Evolutionary conservation across 1,140 invertebrate genomes (phyloP).

Genomic region (Tetramorium parvispinum): DNA sequence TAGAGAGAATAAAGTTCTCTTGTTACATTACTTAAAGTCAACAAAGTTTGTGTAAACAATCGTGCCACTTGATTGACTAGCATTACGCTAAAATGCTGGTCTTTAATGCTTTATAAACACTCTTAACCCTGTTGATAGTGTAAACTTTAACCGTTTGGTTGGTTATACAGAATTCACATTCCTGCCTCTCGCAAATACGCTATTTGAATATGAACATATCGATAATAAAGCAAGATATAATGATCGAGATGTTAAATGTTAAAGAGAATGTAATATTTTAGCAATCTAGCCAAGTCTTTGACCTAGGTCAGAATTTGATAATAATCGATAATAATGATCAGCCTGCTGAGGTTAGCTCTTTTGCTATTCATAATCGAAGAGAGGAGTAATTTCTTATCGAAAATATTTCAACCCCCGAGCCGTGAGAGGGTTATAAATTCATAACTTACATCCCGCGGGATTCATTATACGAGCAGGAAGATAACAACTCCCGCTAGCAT

Average conservation of each 20-base stretch:
- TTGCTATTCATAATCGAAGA: slow-evolving; percentile 36
- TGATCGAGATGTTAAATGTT: not conserved
- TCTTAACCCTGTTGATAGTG: slow-evolving; percentile 57
- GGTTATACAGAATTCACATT: slow-evolving; percentile 29
- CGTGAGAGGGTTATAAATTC: slow-evolving; percentile 59
- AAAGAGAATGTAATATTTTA: slow-evolving; percentile 1
- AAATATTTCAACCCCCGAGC: slow-evolving; percentile 47
- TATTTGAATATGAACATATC: not conserved
- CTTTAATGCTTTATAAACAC: slow-evolving; percentile 61
- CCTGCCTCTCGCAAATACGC: not conserved
- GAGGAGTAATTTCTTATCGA: slow-evolving; percentile 45
- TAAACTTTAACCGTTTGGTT: slow-evolving; percentile 36
- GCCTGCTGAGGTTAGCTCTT: not conserved
- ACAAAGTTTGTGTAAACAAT: slow-evolving; percentile 52
- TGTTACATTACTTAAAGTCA: slow-evolving; percentile 50
- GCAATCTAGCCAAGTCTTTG: not conserved
- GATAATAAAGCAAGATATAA: slow-evolving; percentile 7
- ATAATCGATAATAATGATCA: slow-evolving; percentile 33
- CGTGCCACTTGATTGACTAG: slow-evolving; percentile 52
- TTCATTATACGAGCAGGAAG: slow-evolving; percentile 53
- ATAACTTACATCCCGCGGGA: slow-evolving; percentile 58
- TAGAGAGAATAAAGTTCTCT: slow-evolving; percentile 43
- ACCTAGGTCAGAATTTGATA: not conserved
- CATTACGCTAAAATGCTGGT: slow-evolving; percentile 56
- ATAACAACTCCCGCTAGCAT: slow-evolving; percentile 50